Evolutionary conservation across 37 sponge, comb jelly and placozoan genomes (phyloP).

Genomic region (Crambe crambe): DNA sequence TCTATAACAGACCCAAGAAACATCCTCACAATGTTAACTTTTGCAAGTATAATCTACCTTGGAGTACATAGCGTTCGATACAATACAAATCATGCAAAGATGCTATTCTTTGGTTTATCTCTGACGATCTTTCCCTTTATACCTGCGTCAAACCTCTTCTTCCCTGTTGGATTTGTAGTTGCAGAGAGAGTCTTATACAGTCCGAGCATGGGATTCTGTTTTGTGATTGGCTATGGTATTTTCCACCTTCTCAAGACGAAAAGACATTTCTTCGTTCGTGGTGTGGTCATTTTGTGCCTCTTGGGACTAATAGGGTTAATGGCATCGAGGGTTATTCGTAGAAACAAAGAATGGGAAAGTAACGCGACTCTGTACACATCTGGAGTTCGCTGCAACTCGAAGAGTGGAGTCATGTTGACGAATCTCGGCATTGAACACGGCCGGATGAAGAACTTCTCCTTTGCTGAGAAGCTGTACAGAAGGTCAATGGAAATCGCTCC

Average conservation of each 20-base stretch:
- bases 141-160: slow-evolving; percentile 91
- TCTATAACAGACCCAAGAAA: slow-evolving; percentile 71
- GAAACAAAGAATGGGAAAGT: slow-evolving; percentile 76
- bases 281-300: neutral
- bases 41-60: slow-evolving; percentile 12
- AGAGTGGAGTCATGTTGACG: slow-evolving; percentile 79
- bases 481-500: slow-evolving; percentile 13
- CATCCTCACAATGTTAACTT: slow-evolving; percentile 48
- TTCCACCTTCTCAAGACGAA: neutral
- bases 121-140: slow-evolving; percentile 78
- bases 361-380: slow-evolving; percentile 73
- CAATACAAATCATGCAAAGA: neutral
- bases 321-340: slow-evolving; percentile 37
- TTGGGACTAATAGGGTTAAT: neutral
- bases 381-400: slow-evolving; percentile 66
- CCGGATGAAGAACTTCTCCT: slow-evolving; percentile 23
- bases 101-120: slow-evolving; percentile 58
- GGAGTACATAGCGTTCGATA: neutral
- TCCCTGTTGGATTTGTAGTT: slow-evolving; percentile 90
- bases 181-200: slow-evolving; percentile 92
- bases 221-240: slow-evolving; percentile 24
- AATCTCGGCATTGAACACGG: slow-evolving; percentile 84
- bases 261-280: neutral
- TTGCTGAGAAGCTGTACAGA: slow-evolving; percentile 73
- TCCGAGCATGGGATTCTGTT: slow-evolving; percentile 75